Evolutionary conservation across 2,113 vertebrate genomes (phyloP), one percentile per base, ranked within the genome.

Genomic region (Butorides virescens): DNA sequence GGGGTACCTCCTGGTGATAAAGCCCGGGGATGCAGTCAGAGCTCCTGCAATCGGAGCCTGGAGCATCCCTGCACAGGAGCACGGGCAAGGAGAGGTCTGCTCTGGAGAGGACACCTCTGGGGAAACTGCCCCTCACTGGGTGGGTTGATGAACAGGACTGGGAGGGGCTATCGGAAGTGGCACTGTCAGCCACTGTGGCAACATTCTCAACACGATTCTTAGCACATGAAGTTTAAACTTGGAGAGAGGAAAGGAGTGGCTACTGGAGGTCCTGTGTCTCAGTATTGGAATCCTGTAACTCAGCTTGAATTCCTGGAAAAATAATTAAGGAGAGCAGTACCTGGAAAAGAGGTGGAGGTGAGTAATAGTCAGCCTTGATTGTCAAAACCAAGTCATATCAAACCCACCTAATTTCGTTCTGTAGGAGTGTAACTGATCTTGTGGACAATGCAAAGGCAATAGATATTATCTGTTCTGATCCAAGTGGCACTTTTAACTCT

Each of bases 271-370:
- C 26, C 36, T 76, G 9, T 52, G 32, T 52, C 17, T 80, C 55
- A 47, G 20, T 15, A 12, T 47, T 58, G 37, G 18, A 74, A 49
- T 30, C 26, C 55, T 85, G 30, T 22, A 53, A 47, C 15, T 56
- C 66, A 49, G 50, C 61, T 85, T 73, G 14, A n/a, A 46, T 94
- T 94, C 90, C 92, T 74, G 86, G 82, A 94, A 96, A 90, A 76
- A 39, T 53, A 85, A 88, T 88, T 65, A 70, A 88, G 55, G 61
- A 46, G 39, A 85, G 59, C 56, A 59, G 36, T 47, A 74, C 55
- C 70, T 90, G 61, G 44, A 91, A 87, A 91, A 78, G n/a, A 34
- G 5, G 20, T 37, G 55, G 15, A 85, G 23, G 55, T 95, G 81
- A 93, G 81, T 77, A 82, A 95, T 49, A 56, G 46, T 32, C 70